Evolutionary conservation across 1,140 invertebrate species (phyloP).

Genomic region (Batillaria attramentaria): DNA sequence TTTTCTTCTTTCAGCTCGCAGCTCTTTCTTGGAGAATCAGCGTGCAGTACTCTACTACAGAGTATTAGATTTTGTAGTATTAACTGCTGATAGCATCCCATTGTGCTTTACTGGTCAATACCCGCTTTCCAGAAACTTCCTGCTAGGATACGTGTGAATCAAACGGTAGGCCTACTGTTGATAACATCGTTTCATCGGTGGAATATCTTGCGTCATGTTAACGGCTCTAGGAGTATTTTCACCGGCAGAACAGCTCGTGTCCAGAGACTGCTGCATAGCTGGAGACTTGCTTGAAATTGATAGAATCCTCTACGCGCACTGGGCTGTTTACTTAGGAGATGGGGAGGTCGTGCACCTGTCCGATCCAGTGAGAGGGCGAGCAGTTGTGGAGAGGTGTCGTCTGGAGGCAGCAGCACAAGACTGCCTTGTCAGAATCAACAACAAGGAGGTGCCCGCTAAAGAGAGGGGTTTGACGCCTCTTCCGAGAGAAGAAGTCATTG

Average conservation of each 20-base stretch:
- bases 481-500: conserved; percentile 52
- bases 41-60: not conserved
- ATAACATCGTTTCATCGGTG: not conserved
- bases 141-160: not conserved
- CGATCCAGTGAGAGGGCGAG: conserved; percentile 43
- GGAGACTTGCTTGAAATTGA: conserved; percentile 67
- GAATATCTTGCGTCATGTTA: conserved; percentile 4
- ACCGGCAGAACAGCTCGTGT: conserved; percentile 19
- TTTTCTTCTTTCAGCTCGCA: not conserved
- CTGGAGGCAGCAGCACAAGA: conserved; percentile 52
- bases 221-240: conserved; percentile 21
- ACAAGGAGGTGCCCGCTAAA: conserved; percentile 60
- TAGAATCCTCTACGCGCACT: conserved; percentile 59
- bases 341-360: conserved; percentile 58
- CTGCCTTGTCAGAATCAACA: conserved; percentile 62
- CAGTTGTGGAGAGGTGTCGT: conserved; percentile 40
- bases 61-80: not conserved
- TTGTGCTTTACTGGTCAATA: not conserved
- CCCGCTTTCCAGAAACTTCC: not conserved
- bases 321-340: conserved; percentile 65
- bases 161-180: not conserved
- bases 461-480: conserved; percentile 49
- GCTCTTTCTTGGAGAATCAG: not conserved
- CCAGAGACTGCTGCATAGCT: not conserved
- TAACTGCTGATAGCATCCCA: not conserved